Evolutionary conservation across 1,140 invertebrate species (phyloP).

Genomic region (Anagrus nilaparvatae): DNA sequence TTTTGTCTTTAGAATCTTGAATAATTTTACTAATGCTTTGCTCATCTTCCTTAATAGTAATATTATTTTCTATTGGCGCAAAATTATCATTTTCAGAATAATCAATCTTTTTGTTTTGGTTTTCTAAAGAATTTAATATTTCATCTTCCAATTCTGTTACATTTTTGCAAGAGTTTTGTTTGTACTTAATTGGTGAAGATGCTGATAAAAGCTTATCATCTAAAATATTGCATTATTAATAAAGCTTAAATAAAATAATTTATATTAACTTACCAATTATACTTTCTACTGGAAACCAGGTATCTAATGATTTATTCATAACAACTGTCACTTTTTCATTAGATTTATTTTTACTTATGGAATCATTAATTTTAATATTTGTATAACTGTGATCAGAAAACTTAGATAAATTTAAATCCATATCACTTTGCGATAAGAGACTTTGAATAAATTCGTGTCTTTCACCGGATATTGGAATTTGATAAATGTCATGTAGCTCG

Average conservation of each 20-base stretch:
- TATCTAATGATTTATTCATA: constrained; percentile 11
- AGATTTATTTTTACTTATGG: not conserved
- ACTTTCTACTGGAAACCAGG: constrained; percentile 25
- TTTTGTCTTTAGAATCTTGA: too few relatives aligned
- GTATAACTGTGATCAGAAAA: constrained; percentile 18
- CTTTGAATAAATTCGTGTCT: constrained; percentile 15
- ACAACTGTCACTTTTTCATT: constrained; percentile 10
- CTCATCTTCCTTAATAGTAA: too few relatives aligned
- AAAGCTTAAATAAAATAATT: constrained; percentile 1
- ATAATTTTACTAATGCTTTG: too few relatives aligned
- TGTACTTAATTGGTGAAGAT: constrained; percentile 1
- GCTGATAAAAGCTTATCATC: constrained; percentile 4
- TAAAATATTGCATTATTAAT: not conserved
- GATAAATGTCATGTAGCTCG: constrained; percentile 20
- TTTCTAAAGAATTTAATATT: constrained; percentile 6
- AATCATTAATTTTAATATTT: constrained; percentile 10
- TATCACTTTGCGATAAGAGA: constrained; percentile 13
- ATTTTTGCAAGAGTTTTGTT: constrained; percentile 8
- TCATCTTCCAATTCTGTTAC: constrained; percentile 9
- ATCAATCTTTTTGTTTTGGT: constrained; percentile 15
- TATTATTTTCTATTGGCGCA: too few relatives aligned
- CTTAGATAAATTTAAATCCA: constrained; percentile 17
- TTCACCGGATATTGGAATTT: constrained; percentile 14
- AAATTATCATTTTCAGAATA: not conserved
- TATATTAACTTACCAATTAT: constrained; percentile 22